phyloP scores from a whole-genome alignment of 2,888 invertebrate species.

The Papilio gigon region DNA sequence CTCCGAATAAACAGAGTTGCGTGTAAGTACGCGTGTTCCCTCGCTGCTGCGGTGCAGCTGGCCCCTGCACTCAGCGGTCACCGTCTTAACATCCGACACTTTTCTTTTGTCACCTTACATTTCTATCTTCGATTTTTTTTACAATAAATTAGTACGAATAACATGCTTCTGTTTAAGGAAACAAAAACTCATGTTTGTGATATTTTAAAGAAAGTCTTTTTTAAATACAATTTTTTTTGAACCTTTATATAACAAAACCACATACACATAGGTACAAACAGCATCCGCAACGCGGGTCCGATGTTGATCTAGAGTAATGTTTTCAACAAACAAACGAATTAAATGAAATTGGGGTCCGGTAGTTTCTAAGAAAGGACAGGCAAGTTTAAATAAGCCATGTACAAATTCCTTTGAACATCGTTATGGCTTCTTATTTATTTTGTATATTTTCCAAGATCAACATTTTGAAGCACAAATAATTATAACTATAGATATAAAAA shows the following conservation, averaged over 20 bases:
- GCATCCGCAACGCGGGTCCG: constrained; percentile 33
- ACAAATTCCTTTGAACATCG: constrained; percentile 25
- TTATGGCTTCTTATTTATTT: constrained; percentile 17
- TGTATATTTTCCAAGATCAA: constrained; percentile 40
- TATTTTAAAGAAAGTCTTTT: not conserved
- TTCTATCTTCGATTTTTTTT: not conserved
- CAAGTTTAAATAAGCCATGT: constrained; percentile 54
- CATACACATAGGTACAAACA: constrained; percentile 3
- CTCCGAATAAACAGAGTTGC: constrained; percentile 74
- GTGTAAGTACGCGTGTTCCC: constrained; percentile 51
- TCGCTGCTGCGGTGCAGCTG: constrained; percentile 41
- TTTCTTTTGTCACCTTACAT: constrained; percentile 21
- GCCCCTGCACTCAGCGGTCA: not conserved
- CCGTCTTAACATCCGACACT: constrained; percentile 1
- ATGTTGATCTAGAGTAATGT: constrained; percentile 41
- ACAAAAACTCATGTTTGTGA: not conserved
- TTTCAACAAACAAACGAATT: constrained; percentile 46
- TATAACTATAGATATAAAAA: not conserved
- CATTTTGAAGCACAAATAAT: constrained; percentile 10
- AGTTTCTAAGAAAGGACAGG: constrained; percentile 73
- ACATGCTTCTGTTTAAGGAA: not conserved
- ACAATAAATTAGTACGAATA: constrained; percentile 9
- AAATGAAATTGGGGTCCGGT: constrained; percentile 67
- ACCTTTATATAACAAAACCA: constrained; percentile 8
- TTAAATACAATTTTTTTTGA: not conserved